These are phyloP conservation scores for Furcifer pardalis DNA, from an alignment of 2,797 vertebrate species.

Conservation along the genomic window DNA sequence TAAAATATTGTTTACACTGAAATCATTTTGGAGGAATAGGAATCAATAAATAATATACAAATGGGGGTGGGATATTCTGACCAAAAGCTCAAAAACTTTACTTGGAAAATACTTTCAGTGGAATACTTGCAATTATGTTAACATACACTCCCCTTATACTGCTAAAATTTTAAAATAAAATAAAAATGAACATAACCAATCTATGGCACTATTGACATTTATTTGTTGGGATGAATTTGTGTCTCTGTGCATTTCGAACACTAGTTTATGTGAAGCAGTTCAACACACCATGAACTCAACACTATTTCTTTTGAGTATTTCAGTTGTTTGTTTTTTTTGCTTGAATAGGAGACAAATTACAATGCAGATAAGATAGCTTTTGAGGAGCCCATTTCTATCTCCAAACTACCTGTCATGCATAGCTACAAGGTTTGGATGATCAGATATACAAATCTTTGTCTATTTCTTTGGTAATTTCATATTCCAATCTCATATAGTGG, in stretches of 20 bases:
- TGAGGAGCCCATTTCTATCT: background rate
- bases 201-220: background rate
- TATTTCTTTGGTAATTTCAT: background rate
- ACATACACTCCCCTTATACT: background rate
- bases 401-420: background rate
- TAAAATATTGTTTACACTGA: background rate
- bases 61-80: background rate
- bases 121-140: background rate
- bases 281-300: background rate
- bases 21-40: background rate
- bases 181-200: background rate
- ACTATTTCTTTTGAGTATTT: background rate
- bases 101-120: background rate
- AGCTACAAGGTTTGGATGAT: background rate
- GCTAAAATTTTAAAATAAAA: background rate
- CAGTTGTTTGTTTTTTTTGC: background rate
- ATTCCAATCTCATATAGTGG: background rate
- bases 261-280: background rate
- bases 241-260: too few relatives aligned
- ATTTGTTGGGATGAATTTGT: background rate
- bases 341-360: background rate
- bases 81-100: background rate
- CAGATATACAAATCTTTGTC: background rate
- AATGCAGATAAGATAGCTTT: background rate
- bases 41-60: background rate